These are phyloP conservation scores for Catamblyrhynchus diadema DNA, from an alignment of 2,797 vertebrate species.

Conservation along the genomic window DNA sequence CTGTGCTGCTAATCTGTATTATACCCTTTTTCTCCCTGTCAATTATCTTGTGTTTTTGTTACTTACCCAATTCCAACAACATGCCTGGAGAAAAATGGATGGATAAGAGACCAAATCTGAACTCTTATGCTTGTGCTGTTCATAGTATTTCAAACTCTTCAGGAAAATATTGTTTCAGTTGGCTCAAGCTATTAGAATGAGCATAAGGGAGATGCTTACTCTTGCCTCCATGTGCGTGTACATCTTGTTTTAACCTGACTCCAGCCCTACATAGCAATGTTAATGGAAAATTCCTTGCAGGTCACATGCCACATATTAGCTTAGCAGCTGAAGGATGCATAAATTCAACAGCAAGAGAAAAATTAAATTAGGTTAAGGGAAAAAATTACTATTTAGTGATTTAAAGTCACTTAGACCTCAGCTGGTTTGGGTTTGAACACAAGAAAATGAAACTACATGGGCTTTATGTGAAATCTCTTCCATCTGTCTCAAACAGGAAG, in stretches of 20 bases:
- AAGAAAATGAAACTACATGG: slow-evolving; percentile 24
- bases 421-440: slow-evolving; percentile 11
- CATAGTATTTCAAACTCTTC: neutral
- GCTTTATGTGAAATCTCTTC: slow-evolving; percentile 37
- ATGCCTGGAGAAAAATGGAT: neutral
- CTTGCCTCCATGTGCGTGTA: neutral
- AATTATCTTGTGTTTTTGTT: neutral
- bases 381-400: neutral
- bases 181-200: neutral
- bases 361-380: neutral
- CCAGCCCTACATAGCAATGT: neutral
- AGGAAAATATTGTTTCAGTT: neutral
- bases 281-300: neutral
- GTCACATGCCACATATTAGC: neutral
- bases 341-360: neutral
- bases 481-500: slow-evolving; percentile 47
- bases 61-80: neutral
- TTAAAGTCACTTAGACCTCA: neutral
- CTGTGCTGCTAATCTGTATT: neutral
- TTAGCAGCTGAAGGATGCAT: neutral
- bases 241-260: neutral
- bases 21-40: neutral
- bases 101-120: neutral
- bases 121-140: neutral
- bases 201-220: neutral